Percentiles rank a stretch among this genome's conserved stretches.
Conservation (phyloP, 2,113 vertebrate genomes). For the Arenaria interpres region DNA sequence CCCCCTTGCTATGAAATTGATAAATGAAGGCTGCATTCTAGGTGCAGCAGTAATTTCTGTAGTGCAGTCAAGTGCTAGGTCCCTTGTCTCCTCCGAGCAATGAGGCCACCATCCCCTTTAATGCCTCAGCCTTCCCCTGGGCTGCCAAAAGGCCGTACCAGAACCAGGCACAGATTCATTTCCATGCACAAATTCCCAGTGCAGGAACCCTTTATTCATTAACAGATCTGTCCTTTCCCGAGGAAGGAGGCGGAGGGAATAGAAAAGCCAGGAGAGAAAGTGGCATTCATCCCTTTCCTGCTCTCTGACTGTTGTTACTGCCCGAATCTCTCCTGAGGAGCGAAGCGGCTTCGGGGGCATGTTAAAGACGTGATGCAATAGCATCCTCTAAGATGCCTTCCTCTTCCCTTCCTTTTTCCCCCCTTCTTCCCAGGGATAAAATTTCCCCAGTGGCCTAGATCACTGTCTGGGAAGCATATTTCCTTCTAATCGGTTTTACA, state of each 20-base stretch:
- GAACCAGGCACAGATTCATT: constrained; percentile 56
- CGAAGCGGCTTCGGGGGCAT: background rate
- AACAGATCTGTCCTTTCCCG: constrained; percentile 52
- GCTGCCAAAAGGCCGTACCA: constrained; percentile 66
- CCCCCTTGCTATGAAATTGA: constrained; percentile 80
- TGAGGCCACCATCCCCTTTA: constrained; percentile 79
- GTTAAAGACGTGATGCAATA: background rate
- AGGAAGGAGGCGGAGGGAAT: background rate
- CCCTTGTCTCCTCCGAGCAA: constrained; percentile 78
- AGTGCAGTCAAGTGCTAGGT: constrained; percentile 84
- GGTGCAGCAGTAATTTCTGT: constrained; percentile 86
- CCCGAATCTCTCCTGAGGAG: background rate
- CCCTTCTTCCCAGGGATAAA: constrained; percentile 24
- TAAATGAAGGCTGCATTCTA: constrained; percentile 84
- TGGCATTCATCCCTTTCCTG: background rate
- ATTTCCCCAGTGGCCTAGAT: constrained; percentile 66
- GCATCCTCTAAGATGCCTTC: background rate
- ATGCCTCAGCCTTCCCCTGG: constrained; percentile 72
- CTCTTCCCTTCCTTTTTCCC: background rate
- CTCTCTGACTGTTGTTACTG: background rate
- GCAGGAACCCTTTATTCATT: constrained; percentile 60
- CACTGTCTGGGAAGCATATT: constrained; percentile 80
- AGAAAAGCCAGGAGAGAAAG: background rate
- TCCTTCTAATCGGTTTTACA: constrained; percentile 84
- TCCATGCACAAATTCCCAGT: constrained; percentile 69